phyloP scores from a whole-genome alignment of 2,113 vertebrate species.

The Vidua chalybeata region DNA sequence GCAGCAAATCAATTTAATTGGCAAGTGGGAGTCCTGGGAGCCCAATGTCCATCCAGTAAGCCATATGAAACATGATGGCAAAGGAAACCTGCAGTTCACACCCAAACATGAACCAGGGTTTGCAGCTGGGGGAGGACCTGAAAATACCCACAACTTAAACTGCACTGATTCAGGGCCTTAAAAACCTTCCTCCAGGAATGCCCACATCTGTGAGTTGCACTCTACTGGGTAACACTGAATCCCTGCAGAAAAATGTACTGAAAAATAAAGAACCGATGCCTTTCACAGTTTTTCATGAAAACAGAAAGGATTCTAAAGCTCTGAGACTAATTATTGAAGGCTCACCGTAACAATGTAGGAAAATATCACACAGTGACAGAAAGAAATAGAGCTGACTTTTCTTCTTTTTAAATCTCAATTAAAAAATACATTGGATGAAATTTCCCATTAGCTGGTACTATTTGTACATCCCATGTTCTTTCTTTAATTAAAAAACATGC shows the following conservation, averaged over 20 bases:
- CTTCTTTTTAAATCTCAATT: slow-evolving; percentile 72
- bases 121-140: slow-evolving; percentile 19
- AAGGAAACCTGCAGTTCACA: slow-evolving; percentile 30
- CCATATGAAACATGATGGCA: slow-evolving; percentile 2
- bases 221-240: background rate
- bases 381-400: background rate
- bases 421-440: slow-evolving; percentile 74
- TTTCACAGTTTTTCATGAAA: background rate
- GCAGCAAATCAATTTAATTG: slow-evolving; percentile 60
- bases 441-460: slow-evolving; percentile 73
- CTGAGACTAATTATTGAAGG: slow-evolving; percentile 57
- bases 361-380: background rate
- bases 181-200: background rate
- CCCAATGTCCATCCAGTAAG: slow-evolving; percentile 1
- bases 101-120: slow-evolving; percentile 25
- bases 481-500: slow-evolving; percentile 84
- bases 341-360: slow-evolving; percentile 29
- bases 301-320: background rate
- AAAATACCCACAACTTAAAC: background rate
- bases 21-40: slow-evolving; percentile 41
- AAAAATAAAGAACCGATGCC: background rate
- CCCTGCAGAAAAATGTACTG: background rate
- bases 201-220: background rate
- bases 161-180: background rate
- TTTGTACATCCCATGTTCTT: slow-evolving; percentile 73